Evolutionary conservation across 2,888 invertebrate genomes (phyloP).

Genomic region (Netelia melanura): DNA sequence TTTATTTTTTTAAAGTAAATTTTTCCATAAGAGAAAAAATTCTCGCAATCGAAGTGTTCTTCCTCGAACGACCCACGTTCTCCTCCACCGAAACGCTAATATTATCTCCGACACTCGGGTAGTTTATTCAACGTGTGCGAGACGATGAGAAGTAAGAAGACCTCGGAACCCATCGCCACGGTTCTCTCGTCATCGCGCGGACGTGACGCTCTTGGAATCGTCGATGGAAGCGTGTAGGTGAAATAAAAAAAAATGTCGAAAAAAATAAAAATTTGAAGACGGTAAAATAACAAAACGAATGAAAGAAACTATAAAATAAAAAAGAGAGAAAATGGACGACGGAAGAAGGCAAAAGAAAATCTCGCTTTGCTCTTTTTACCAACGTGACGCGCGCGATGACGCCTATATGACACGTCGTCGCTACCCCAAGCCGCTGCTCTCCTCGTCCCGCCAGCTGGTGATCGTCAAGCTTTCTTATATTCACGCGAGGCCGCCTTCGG

Average conservation of each 20-base stretch:
- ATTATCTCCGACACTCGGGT: slow-evolving; percentile 60
- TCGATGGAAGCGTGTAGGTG: slow-evolving; percentile 33
- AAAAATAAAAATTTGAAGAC: slow-evolving; percentile 14
- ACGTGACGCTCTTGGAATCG: slow-evolving; percentile 55
- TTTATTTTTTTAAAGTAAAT: not conserved
- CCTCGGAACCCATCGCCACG: not conserved
- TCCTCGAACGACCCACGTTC: slow-evolving; percentile 52
- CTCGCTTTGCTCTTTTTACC: slow-evolving; percentile 49
- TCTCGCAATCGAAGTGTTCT: slow-evolving; percentile 8
- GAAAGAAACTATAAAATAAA: slow-evolving; percentile 3
- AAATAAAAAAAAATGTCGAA: slow-evolving; percentile 16
- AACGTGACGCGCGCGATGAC: slow-evolving; percentile 70
- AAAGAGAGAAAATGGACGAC: slow-evolving; percentile 7
- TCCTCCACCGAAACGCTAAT: slow-evolving; percentile 58
- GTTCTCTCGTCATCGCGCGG: slow-evolving; percentile 9
- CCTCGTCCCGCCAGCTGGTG: slow-evolving; percentile 4
- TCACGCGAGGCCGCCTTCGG: not conserved
- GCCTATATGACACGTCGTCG: slow-evolving; percentile 63
- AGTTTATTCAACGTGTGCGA: slow-evolving; percentile 60
- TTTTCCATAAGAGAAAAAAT: slow-evolving; percentile 11
- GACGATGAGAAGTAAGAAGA: slow-evolving; percentile 38
- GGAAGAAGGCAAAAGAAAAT: slow-evolving; percentile 37
- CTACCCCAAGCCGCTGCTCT: slow-evolving; percentile 53
- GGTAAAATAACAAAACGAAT: slow-evolving; percentile 19
- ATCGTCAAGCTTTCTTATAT: not conserved